Conservation (phyloP, 2,888 invertebrate species). For the Idaea straminata region DNA sequence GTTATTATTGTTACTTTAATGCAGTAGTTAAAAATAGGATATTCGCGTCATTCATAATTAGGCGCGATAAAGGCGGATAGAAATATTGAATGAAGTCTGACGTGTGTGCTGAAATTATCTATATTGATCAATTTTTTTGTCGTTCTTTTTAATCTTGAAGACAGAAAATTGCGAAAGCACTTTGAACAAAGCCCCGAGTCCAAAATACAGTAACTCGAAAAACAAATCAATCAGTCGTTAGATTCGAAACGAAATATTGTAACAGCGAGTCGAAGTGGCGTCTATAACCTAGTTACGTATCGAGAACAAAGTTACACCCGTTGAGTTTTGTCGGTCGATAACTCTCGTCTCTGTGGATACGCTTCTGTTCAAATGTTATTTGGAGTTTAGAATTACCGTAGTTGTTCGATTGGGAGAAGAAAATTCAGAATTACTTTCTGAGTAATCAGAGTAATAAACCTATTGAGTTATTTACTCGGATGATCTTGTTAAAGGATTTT, state of each 20-base stretch:
- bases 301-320: constrained; percentile 2
- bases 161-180: not conserved
- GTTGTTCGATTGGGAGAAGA: not conserved
- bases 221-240: not conserved
- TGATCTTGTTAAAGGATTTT: too few relatives aligned
- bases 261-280: not conserved
- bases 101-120: too few relatives aligned
- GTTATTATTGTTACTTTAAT: too few relatives aligned
- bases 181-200: not conserved
- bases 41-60: too few relatives aligned
- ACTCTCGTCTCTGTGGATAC: not conserved
- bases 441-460: not conserved
- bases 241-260: not conserved
- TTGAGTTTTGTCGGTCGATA: constrained; percentile 1
- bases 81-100: too few relatives aligned
- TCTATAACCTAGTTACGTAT: constrained; percentile 1
- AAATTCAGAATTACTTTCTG: not conserved
- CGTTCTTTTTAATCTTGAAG: too few relatives aligned
- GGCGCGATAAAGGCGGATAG: too few relatives aligned
- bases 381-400: not conserved
- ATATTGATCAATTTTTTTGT: too few relatives aligned
- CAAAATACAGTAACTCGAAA: not conserved
- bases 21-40: too few relatives aligned
- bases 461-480: not conserved
- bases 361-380: not conserved